A percentile compares a stretch with the other conserved stretches of the same genome.
Conservation (phyloP, 2,113 vertebrate genomes). For the Perca fluviatilis region DNA sequence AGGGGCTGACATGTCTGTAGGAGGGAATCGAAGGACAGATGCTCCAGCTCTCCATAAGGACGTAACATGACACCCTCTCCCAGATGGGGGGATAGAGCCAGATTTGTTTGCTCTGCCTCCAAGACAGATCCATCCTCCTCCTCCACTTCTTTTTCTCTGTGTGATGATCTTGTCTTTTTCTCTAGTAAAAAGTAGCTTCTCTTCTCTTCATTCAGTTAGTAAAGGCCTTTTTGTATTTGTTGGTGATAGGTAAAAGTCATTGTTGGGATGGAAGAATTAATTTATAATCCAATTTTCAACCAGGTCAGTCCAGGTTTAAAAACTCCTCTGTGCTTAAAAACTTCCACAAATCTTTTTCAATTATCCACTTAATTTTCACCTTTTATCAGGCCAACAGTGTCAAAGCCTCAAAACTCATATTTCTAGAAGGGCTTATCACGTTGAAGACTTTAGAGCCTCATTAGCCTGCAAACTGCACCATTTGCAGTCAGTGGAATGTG, state of each 20-base stretch:
- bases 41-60: conserved; percentile 53
- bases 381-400: conserved; percentile 1
- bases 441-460: conserved; percentile 31
- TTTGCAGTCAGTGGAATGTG: conserved; percentile 53
- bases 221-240: conserved; percentile 3
- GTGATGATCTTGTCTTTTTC: conserved; percentile 9
- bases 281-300: conserved; percentile 23
- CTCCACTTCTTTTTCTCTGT: conserved; percentile 15
- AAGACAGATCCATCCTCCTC: conserved; percentile 44
- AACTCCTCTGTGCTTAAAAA: neutral
- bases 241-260: neutral
- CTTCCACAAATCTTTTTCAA: conserved; percentile 3
- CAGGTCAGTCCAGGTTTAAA: neutral
- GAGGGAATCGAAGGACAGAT: conserved; percentile 56
- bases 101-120: conserved; percentile 65
- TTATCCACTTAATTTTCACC: conserved; percentile 11
- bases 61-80: conserved; percentile 67
- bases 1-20: conserved; percentile 52
- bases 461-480: conserved; percentile 39
- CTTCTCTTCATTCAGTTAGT: conserved; percentile 3
- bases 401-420: conserved; percentile 8
- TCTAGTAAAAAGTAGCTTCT: conserved; percentile 15
- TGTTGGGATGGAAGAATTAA: conserved; percentile 13
- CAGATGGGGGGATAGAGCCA: conserved; percentile 64
- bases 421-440: conserved; percentile 15